Base-by-base conservation (phyloP, 2,888 invertebrate genomes). In the Coremacera marginata region DNA sequence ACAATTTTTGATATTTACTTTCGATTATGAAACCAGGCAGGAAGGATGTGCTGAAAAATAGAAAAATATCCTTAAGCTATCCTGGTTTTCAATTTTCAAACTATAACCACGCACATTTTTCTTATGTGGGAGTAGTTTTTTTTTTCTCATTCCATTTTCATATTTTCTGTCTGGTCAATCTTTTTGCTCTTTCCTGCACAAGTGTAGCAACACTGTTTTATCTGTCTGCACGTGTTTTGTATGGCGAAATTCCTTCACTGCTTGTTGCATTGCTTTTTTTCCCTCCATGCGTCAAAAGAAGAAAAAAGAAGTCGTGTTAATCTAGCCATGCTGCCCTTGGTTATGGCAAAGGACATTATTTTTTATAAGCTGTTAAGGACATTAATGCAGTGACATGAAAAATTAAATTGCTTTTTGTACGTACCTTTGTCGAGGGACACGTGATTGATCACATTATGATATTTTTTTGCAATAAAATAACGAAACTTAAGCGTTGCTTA, bases 311-410 rank as follows among this genome's bases (percentile, higher is more conserved):
- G 27, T 60, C 11, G 25, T 16, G 22, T 55, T 27, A 60, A 60
- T 11, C 7, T 44, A 44, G 44, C 44, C 14, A 44, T 44, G 44
- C 44, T 44, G 14, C 44, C 7, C 11, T 14, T 7, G 44, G 7
- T 44, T 44, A 44, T 11, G 44, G 44, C 11, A 44, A 44, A 44
- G 44, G 44, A 44, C 14, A 44, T 44, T 44, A 11, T 44, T 44
- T 44, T 44, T 71, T 71, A 55, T 71, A 62, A 62, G 25, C 62
- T 19, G 49, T 62, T 16, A 52, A 37, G 37, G 67, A 74, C 74
- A 74, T 74, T 74, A 67, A 74, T 67, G 74, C 74, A 67, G 19
- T 65, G 74, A 67, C 74, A 74, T 65, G 74, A 67, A 67, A 55
- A 65, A 65, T 67, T 52, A 67, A 67, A 74, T 67, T 67, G 55